Percentiles rank a stretch among this genome's conserved stretches.
Conservation (phyloP, 2,113 vertebrate species). For the Vidua chalybeata region DNA sequence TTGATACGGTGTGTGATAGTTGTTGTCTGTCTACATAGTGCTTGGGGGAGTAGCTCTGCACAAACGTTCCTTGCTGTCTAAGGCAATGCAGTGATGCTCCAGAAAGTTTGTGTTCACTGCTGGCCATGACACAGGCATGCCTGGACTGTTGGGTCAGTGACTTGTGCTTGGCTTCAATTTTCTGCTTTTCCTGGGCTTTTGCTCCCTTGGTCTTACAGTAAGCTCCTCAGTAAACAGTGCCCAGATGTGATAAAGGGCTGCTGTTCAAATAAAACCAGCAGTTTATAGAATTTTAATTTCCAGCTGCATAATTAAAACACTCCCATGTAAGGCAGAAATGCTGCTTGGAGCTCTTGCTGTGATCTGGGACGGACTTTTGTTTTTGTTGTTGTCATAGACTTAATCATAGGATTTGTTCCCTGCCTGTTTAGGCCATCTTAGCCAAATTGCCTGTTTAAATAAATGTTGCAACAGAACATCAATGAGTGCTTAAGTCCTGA, state of each 20-base stretch:
- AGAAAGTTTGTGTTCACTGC: background rate
- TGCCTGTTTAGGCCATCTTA: background rate
- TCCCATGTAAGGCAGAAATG: background rate
- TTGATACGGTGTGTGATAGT: background rate
- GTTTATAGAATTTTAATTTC: constrained; percentile 27
- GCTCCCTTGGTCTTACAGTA: background rate
- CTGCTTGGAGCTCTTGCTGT: background rate
- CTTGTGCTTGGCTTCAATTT: background rate
- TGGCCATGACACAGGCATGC: background rate
- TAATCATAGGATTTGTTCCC: constrained; percentile 11
- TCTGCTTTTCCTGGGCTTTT: background rate
- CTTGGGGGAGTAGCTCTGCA: background rate
- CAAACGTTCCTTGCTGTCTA: background rate
- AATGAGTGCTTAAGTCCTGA: background rate
- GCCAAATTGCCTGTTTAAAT: background rate
- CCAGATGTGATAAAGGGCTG: background rate
- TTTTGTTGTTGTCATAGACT: background rate
- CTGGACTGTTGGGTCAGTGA: background rate
- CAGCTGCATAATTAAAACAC: constrained; percentile 1
- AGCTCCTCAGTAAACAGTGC: background rate
- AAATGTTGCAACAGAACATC: background rate
- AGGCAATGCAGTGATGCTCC: rapidly evolving
- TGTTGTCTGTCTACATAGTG: background rate
- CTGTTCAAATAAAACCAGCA: background rate
- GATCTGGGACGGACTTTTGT: background rate